Evolutionary conservation across 2,113 vertebrate genomes (phyloP), one percentile per base, ranked within the genome.

Genomic region (Coryphaenoides rupestris): DNA sequence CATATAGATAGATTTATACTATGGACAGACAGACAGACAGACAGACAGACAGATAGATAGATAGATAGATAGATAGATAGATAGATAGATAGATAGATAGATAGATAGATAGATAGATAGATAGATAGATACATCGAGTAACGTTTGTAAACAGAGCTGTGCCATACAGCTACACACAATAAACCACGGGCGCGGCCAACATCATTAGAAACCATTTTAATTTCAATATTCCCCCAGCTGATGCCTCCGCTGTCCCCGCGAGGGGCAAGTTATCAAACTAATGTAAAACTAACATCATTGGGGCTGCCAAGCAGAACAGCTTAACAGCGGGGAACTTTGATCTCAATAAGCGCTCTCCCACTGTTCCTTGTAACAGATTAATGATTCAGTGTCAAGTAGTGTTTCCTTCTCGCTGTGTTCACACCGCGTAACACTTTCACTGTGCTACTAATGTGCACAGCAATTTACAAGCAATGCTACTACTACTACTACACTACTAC

Each of bases 211-310:
- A 67, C 68, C 66, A 62, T 24, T 65, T 68, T 73, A n/a, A 77
- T 71, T 55, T 69, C 63, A 81, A 59, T 68, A 50, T 50, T 50
- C 17, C 62, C n/a, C 58, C 14, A 16, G 69, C n/a, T 64, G 56
- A 67, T 45, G 66, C 70, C 21, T 69, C 75, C 21, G 64, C 33
- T 9, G 33, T 40, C 33, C 33, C 33, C 13, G 33, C 7, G 70
- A 55, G 73, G 63, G 64, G 66, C 68, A 86, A 84, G 87, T 80
- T 77, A 77, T 80, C 68, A 75, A 77, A 79, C 86, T 84, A 81
- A 81, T 79, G 73, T 70, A 84, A 65, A 74, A 74, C 84, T 84
- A 78, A 80, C 82, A 81, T 87, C 81, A 83, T 75, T 82, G 87
- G 54, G 63, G 53, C 84, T 79, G 23, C 66, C 56, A 72, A 71